A percentile compares a stretch with the other conserved stretches of the same genome.
These are phyloP conservation scores for Drepana falcataria DNA, from an alignment of 2,888 invertebrate species.

Conservation along the genomic window DNA sequence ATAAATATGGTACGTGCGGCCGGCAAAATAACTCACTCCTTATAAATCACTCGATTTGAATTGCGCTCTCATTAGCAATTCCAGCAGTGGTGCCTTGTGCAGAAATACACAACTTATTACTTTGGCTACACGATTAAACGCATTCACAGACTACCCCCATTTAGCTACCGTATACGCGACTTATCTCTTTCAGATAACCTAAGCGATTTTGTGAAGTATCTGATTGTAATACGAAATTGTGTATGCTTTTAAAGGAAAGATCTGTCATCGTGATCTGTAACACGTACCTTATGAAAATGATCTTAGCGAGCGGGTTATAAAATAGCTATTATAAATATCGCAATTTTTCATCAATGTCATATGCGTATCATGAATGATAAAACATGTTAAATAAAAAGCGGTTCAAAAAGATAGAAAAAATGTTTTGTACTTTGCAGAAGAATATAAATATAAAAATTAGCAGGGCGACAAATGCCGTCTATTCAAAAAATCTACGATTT, in stretches of 20 bases:
- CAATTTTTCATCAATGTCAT: constrained; percentile 20
- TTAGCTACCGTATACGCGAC: constrained; percentile 42
- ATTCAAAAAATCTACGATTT: no score
- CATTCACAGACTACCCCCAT: constrained; percentile 47
- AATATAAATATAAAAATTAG: no score
- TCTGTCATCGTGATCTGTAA: constrained; percentile 18
- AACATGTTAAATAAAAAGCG: no score
- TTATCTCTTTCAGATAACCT: constrained; percentile 46
- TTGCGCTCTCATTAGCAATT: constrained; percentile 74
- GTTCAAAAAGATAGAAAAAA: no score
- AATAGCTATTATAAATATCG: constrained; percentile 32
- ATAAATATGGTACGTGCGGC: constrained; percentile 60
- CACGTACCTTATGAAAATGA: constrained; percentile 11
- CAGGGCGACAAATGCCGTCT: no score
- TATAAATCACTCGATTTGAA: constrained; percentile 76
- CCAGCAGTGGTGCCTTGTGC: constrained; percentile 54
- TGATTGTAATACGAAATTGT: constrained; percentile 18
- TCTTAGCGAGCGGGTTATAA: constrained; percentile 24
- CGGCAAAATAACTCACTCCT: constrained; percentile 68
- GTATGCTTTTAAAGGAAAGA: constrained; percentile 8
- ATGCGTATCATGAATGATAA: neutral
- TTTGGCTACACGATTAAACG: constrained; percentile 62
- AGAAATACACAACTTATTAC: constrained; percentile 73
- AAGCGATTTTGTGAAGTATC: constrained; percentile 33
- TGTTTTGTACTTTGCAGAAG: no score